These are phyloP conservation scores for Vulpes vulpes DNA, from an alignment of 2,113 vertebrate genomes.

Conservation along the genomic window DNA sequence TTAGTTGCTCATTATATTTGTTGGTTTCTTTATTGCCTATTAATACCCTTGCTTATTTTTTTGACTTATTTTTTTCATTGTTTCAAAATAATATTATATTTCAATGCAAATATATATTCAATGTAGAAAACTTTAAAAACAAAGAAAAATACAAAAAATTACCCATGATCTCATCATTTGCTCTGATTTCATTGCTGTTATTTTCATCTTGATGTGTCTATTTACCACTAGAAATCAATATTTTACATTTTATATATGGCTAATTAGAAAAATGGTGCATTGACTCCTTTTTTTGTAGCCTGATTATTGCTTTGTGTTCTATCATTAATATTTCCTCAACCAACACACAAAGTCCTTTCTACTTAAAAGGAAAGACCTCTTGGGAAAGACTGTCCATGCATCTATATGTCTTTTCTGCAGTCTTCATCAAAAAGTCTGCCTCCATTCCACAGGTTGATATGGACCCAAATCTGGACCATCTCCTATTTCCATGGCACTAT, in stretches of 20 bases:
- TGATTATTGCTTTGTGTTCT: not conserved
- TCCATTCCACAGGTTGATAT: not conserved
- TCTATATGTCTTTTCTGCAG: not conserved
- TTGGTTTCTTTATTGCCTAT: not conserved
- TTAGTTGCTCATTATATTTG: slow-evolving; percentile 23
- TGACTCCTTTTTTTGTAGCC: not conserved
- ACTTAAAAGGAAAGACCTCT: not conserved
- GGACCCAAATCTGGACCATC: not conserved
- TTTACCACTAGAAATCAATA: not conserved
- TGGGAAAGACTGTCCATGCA: not conserved
- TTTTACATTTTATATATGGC: not conserved
- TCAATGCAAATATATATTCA: not conserved
- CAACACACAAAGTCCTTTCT: not conserved
- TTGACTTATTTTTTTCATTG: slow-evolving; percentile 47
- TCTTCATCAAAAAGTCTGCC: not conserved
- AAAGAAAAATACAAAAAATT: not conserved
- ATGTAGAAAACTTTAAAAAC: not conserved
- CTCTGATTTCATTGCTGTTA: not conserved
- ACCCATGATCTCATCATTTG: not conserved
- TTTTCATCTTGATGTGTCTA: not conserved
- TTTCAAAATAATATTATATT: slow-evolving; percentile 42
- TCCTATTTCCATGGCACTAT: not conserved
- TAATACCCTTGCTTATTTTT: not conserved
- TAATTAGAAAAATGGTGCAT: not conserved
- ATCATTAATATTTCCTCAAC: not conserved